Conservation (phyloP, 2,888 invertebrate species). For the Mesoligia furuncula region DNA sequence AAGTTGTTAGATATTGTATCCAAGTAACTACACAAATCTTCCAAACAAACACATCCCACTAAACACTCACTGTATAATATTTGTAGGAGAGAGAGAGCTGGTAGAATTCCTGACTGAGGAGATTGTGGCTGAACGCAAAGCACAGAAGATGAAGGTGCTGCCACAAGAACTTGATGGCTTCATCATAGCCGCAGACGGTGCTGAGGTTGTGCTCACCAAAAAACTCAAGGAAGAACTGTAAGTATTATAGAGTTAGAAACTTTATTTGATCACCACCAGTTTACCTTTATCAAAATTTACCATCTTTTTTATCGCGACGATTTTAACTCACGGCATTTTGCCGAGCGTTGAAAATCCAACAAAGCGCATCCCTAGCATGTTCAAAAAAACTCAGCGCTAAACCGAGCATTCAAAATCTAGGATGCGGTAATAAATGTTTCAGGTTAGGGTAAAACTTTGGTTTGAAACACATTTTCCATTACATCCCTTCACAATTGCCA, state of each 20-base stretch:
- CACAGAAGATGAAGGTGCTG: conserved; percentile 93
- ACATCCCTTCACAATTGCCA: conserved; percentile 64
- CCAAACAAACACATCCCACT: neutral
- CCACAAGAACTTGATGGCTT: conserved; percentile 96
- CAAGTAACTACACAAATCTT: neutral
- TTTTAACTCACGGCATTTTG: neutral
- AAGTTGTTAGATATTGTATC: neutral
- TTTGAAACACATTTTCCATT: neutral
- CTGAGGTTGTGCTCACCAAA: conserved; percentile 96
- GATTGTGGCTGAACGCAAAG: conserved; percentile 97
- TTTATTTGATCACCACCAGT: neutral
- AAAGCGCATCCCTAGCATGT: neutral
- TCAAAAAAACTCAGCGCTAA: neutral
- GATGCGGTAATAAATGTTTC: neutral
- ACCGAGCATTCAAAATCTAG: neutral
- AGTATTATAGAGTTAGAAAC: conserved; percentile 69
- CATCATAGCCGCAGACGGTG: conserved; percentile 93
- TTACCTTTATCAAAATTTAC: neutral
- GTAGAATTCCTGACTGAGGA: conserved; percentile 98
- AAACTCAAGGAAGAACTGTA: conserved; percentile 93
- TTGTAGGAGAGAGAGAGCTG: conserved; percentile 95
- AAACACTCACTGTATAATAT: neutral
- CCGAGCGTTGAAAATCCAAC: neutral
- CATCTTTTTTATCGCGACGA: neutral
- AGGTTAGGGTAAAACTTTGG: neutral